Conservation (phyloP, 2,797 vertebrate genomes). For the Harpagifer antarcticus region DNA sequence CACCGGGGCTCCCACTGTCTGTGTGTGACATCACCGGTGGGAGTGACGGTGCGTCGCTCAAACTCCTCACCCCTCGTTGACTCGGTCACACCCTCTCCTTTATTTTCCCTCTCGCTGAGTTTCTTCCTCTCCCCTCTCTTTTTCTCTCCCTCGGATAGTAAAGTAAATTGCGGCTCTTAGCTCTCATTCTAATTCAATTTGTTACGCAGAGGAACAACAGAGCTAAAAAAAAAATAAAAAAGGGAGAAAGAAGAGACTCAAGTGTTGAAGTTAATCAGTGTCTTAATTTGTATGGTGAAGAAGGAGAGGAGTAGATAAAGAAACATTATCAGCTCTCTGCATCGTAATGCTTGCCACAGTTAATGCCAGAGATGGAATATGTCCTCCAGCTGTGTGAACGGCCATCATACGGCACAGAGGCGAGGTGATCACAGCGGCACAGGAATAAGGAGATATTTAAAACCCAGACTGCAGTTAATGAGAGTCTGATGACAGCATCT, state of each 20-base stretch:
- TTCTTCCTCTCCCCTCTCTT: not conserved
- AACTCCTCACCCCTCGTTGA: conserved; percentile 77
- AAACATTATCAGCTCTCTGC: conserved; percentile 58
- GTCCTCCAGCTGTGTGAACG: conserved; percentile 61
- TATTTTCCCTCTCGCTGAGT: conserved; percentile 46
- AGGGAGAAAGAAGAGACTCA: conserved; percentile 24
- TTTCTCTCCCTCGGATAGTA: conserved; percentile 35
- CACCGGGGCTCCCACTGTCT: conserved; percentile 60
- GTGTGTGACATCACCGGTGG: conserved; percentile 70
- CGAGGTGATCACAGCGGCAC: conserved; percentile 15
- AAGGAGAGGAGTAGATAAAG: conserved; percentile 66
- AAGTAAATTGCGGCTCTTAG: conserved; percentile 73
- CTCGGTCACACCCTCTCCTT: conserved; percentile 67
- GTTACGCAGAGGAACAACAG: conserved; percentile 68
- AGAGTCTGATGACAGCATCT: conserved; percentile 10
- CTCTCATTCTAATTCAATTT: conserved; percentile 83
- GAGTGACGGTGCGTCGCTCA: conserved; percentile 49
- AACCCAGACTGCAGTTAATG: not conserved
- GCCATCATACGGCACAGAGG: conserved; percentile 27
- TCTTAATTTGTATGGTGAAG: conserved; percentile 70
- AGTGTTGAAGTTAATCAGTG: conserved; percentile 76
- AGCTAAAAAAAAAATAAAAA: conserved; percentile 9
- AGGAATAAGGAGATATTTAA: not conserved
- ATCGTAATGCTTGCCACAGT: conserved; percentile 72
- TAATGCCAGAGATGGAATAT: conserved; percentile 65